A percentile compares a stretch with the other conserved stretches of the same genome.
phyloP scores from a whole-genome alignment of 92 coral and sea anemone species.

The Zoanthus sociatus region DNA sequence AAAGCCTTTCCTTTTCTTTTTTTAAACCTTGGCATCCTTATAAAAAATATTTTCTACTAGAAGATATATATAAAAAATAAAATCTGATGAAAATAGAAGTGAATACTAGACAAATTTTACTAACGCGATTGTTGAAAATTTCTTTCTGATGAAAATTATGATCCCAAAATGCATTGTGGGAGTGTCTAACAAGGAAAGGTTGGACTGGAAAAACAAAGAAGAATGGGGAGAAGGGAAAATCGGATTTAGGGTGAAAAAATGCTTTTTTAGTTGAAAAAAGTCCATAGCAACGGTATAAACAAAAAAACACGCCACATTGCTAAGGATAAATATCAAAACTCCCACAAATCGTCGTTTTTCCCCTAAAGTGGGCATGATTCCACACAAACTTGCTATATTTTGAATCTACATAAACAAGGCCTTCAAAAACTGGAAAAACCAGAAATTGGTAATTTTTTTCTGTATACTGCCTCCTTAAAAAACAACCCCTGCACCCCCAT shows the following conservation, averaged over 20 bases:
- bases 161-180: background rate
- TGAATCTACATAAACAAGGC: background rate
- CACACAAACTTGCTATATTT: background rate
- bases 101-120: background rate
- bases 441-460: too few species aligned
- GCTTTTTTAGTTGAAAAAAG: background rate
- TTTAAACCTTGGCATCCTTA: background rate
- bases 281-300: background rate
- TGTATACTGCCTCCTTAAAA: too few species aligned
- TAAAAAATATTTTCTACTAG: background rate
- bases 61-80: background rate
- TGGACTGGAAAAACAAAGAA: background rate
- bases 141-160: background rate
- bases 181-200: background rate
- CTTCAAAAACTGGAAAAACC: background rate
- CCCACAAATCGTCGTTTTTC: background rate
- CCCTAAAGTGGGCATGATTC: background rate
- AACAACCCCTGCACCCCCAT: too few species aligned
- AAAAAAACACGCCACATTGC: background rate
- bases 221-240: background rate
- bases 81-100: background rate
- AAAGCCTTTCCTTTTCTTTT: slow-evolving; percentile 12
- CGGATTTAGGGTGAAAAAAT: background rate
- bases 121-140: background rate
- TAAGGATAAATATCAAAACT: background rate